A percentile compares a stretch with the other conserved stretches of the same genome.
phyloP scores from a whole-genome alignment of 2,888 invertebrate species.

The Enchytraeus crypticus region DNA sequence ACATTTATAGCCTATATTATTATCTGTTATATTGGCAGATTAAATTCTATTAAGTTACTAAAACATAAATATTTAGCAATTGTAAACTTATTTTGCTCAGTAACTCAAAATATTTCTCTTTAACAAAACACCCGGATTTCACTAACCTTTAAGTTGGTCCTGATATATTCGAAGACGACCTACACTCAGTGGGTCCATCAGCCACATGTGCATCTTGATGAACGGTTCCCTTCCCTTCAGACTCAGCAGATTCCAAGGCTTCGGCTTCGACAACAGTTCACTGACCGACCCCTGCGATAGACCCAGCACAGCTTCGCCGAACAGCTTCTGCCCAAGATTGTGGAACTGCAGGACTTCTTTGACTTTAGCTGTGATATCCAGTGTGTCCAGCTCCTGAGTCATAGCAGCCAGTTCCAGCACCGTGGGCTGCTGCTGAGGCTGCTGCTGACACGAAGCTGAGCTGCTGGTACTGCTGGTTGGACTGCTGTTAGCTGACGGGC shows the following conservation, averaged over 20 bases:
- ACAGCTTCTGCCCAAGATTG: constrained; percentile 93
- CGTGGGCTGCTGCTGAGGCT: constrained; percentile 11
- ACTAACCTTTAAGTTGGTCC: constrained; percentile 47
- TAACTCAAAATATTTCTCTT: too few species aligned
- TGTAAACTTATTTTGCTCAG: too few species aligned
- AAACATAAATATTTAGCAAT: too few species aligned
- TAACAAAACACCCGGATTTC: too few species aligned
- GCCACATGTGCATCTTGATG: constrained; percentile 70
- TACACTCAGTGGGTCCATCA: constrained; percentile 82
- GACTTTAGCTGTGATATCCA: constrained; percentile 88
- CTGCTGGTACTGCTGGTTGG: not conserved
- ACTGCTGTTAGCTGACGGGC: constrained; percentile 25
- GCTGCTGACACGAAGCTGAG: not conserved
- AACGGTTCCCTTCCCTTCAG: constrained; percentile 81
- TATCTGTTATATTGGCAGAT: too few species aligned
- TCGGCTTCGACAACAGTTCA: constrained; percentile 91
- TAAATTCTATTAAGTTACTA: too few species aligned
- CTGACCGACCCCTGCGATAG: constrained; percentile 87
- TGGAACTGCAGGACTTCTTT: constrained; percentile 92
- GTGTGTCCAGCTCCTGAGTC: constrained; percentile 90
- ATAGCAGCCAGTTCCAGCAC: constrained; percentile 70
- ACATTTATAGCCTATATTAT: too few species aligned
- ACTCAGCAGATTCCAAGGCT: constrained; percentile 97
- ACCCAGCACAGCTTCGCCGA: constrained; percentile 93
- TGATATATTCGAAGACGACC: constrained; percentile 67